Conservation (phyloP, 1,140 invertebrate genomes). For the Hyphantria cunea region DNA sequence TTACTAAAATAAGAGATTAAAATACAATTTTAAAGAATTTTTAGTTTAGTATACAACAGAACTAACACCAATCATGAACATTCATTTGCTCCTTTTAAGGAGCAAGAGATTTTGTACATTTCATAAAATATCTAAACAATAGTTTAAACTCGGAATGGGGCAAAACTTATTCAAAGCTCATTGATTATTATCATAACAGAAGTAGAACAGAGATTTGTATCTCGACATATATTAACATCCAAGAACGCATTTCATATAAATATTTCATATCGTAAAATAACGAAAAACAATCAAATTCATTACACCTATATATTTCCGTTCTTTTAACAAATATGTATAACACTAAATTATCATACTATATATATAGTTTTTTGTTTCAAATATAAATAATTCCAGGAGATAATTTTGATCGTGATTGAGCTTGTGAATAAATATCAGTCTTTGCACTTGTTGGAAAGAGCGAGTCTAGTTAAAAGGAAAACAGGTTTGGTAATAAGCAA, state of each 20-base stretch:
- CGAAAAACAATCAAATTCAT: constrained; percentile 13
- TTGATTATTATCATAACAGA: background rate
- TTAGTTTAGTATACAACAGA: too few species aligned
- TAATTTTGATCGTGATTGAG: constrained; percentile 42
- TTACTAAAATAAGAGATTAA: too few species aligned
- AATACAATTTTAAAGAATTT: too few species aligned
- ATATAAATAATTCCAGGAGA: constrained; percentile 42
- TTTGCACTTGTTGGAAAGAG: constrained; percentile 16
- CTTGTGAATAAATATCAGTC: constrained; percentile 50
- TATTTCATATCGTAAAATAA: constrained; percentile 22
- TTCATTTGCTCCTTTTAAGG: background rate
- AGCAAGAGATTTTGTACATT: background rate
- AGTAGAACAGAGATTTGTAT: constrained; percentile 20
- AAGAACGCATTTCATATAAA: constrained; percentile 24
- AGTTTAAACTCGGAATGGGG: too few species aligned
- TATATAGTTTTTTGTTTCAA: constrained; percentile 36
- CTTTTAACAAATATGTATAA: constrained; percentile 11
- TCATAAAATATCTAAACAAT: background rate
- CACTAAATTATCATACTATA: constrained; percentile 19
- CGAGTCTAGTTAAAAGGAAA: too few species aligned
- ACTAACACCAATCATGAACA: too few species aligned
- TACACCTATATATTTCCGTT: constrained; percentile 10
- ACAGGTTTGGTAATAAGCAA: too few species aligned
- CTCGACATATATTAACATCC: too few species aligned
- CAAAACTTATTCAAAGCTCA: too few species aligned